phyloP scores from a whole-genome alignment of 2,797 vertebrate species.

The Oreochromis grahami region DNA sequence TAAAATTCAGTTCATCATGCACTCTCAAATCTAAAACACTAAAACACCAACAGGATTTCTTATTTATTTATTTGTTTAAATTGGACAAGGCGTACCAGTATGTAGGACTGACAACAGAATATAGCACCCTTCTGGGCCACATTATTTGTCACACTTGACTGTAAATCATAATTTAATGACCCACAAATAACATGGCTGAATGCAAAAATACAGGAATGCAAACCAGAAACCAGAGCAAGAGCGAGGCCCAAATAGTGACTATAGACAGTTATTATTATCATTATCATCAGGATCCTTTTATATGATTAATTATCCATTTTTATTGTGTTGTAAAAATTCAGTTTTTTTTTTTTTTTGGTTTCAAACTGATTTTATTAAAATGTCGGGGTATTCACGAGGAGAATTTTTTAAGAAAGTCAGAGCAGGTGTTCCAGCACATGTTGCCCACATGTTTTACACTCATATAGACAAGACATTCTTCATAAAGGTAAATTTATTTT shows the following conservation, averaged over 20 bases:
- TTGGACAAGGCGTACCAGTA: neutral
- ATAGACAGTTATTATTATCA: neutral
- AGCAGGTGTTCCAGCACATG: neutral
- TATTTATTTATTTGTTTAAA: neutral
- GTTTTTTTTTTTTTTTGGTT: fast-evolving
- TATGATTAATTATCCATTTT: neutral
- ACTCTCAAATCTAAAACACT: neutral
- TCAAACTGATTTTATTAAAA: neutral
- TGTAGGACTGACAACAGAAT: neutral
- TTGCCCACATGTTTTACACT: neutral
- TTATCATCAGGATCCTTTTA: neutral
- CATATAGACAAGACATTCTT: neutral
- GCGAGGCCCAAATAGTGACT: neutral
- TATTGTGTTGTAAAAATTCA: neutral
- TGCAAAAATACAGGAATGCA: neutral
- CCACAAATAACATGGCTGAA: neutral
- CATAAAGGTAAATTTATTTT: neutral
- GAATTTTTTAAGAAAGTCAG: fast-evolving
- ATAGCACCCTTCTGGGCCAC: neutral
- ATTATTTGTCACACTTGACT: neutral
- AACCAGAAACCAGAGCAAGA: neutral
- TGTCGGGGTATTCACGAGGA: neutral
- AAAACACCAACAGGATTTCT: neutral
- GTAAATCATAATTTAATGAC: neutral
- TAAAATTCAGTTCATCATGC: neutral